These are phyloP conservation scores for Epistrophella euchroma DNA, from an alignment of 2,888 invertebrate species.

Conservation along the genomic window DNA sequence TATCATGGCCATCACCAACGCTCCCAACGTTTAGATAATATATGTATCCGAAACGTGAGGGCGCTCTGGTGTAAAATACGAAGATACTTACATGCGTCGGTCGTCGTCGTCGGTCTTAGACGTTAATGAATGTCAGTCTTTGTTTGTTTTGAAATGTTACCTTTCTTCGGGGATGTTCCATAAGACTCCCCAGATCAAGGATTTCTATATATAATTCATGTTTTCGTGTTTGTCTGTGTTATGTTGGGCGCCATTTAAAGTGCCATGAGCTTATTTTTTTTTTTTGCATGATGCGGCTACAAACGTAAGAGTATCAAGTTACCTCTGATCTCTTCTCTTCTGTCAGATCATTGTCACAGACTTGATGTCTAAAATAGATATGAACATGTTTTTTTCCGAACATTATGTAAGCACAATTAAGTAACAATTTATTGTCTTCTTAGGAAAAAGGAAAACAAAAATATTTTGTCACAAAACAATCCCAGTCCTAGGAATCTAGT, in stretches of 20 bases:
- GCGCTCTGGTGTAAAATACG: slow-evolving; percentile 17
- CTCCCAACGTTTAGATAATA: slow-evolving; percentile 6
- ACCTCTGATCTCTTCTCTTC: slow-evolving; percentile 14
- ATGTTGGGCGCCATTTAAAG: slow-evolving; percentile 30
- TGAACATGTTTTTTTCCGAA: slow-evolving; percentile 33
- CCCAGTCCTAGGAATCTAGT: neutral
- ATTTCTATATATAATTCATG: neutral
- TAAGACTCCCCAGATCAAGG: slow-evolving; percentile 9
- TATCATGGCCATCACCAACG: slow-evolving; percentile 52
- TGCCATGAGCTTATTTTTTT: neutral
- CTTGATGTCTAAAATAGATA: slow-evolving; percentile 41
- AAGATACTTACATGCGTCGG: slow-evolving; percentile 1
- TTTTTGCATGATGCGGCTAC: neutral
- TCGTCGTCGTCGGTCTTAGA: neutral
- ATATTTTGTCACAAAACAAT: slow-evolving; percentile 15
- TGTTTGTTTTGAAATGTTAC: slow-evolving; percentile 32
- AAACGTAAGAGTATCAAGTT: slow-evolving; percentile 19
- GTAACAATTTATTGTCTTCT: slow-evolving; percentile 39
- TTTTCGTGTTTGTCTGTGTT: neutral
- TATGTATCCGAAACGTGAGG: slow-evolving; percentile 11
- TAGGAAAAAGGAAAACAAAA: slow-evolving; percentile 8
- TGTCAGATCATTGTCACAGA: slow-evolving; percentile 38
- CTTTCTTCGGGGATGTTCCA: neutral
- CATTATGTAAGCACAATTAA: slow-evolving; percentile 42
- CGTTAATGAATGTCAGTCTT: slow-evolving; percentile 28